Conservation (phyloP, 2,797 vertebrate species). For the Remorina albescens region DNA sequence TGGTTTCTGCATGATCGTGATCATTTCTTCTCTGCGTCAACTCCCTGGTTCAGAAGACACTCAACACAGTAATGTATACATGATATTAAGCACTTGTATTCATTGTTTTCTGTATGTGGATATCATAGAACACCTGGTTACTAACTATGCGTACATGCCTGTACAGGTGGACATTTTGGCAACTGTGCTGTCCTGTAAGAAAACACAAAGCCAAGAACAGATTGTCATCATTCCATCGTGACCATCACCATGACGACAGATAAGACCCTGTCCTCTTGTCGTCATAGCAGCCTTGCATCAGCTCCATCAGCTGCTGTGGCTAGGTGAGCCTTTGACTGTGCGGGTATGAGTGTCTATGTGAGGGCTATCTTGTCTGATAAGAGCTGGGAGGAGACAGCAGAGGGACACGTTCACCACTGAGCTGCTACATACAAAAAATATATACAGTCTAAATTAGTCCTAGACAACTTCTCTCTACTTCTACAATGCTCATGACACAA, state of each 20-base stretch:
- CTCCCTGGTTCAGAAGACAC: constrained; percentile 28
- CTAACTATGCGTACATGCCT: constrained; percentile 17
- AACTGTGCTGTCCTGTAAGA: constrained; percentile 30
- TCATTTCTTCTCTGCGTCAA: constrained; percentile 57
- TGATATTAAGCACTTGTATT: not conserved
- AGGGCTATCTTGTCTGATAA: constrained; percentile 75
- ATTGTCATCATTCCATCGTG: constrained; percentile 79
- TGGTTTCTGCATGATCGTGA: constrained; percentile 71
- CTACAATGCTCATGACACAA: not conserved
- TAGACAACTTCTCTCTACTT: not conserved
- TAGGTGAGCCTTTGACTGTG: constrained; percentile 63
- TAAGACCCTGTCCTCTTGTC: constrained; percentile 78
- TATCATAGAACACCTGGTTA: constrained; percentile 1
- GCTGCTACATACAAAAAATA: constrained; percentile 46
- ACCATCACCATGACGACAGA: constrained; percentile 77
- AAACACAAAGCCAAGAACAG: constrained; percentile 55
- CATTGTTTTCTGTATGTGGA: constrained; percentile 15
- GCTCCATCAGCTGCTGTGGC: constrained; percentile 71
- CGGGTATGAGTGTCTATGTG: constrained; percentile 72
- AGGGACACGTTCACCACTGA: constrained; percentile 48
- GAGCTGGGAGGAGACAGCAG: constrained; percentile 54
- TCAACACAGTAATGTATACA: not conserved
- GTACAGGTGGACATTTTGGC: constrained; percentile 31
- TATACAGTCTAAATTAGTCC: constrained; percentile 15
- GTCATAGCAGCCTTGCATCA: constrained; percentile 71